These are phyloP conservation scores for Lasioglossum figueresi DNA, from an alignment of 2,888 invertebrate species.

Conservation along the genomic window DNA sequence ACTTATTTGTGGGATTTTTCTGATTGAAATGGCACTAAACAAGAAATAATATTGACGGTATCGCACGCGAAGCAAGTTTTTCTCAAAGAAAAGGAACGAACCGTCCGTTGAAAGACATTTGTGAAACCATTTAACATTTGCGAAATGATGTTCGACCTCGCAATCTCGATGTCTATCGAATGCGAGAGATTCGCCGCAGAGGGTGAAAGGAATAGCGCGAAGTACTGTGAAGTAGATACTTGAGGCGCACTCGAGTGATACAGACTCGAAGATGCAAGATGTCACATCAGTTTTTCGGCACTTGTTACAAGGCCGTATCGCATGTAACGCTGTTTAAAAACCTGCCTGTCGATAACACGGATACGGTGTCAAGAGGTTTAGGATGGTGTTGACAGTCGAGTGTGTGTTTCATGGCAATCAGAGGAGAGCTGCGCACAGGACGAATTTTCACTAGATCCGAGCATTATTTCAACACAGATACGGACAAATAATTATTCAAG, in stretches of 20 bases:
- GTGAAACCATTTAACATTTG: background rate
- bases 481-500: background rate
- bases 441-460: background rate
- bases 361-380: background rate
- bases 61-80: too few species aligned
- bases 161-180: background rate
- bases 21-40: too few species aligned
- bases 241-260: background rate
- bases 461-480: background rate
- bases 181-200: background rate
- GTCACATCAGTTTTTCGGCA: background rate
- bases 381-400: slow-evolving; percentile 5
- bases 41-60: too few species aligned
- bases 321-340: background rate
- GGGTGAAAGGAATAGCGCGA: background rate
- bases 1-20: too few species aligned
- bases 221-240: background rate
- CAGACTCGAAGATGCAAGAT: background rate
- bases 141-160: background rate
- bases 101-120: background rate
- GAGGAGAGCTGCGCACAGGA: background rate
- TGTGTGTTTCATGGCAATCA: background rate
- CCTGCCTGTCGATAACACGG: background rate
- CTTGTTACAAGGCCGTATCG: slow-evolving; percentile 10
- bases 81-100: background rate